These are phyloP conservation scores for Prionchulus punctatus DNA, from an alignment of 2,888 invertebrate species.

Conservation along the genomic window DNA sequence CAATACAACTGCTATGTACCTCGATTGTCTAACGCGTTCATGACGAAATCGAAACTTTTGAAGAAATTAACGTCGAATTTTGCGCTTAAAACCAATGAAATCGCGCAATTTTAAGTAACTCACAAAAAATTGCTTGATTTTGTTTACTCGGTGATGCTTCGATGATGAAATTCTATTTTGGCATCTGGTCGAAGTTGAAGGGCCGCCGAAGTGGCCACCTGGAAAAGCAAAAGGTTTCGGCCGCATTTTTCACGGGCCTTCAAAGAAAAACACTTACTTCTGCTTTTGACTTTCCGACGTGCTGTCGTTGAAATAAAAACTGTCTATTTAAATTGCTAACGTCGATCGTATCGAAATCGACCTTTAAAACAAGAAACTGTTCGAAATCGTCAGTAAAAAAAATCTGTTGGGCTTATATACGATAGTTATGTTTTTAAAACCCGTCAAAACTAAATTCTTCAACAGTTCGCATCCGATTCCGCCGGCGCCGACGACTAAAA, in stretches of 20 bases:
- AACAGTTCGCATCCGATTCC: conserved; percentile 97
- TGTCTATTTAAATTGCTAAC: conserved; percentile 96
- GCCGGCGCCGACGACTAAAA: conserved; percentile 62
- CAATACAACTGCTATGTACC: conserved; percentile 21
- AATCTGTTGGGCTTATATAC: too few relatives aligned
- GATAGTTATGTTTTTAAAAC: conserved; percentile 79
- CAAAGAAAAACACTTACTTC: too few relatives aligned
- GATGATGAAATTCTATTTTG: too few relatives aligned
- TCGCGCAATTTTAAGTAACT: too few relatives aligned
- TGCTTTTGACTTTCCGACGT: conserved; percentile 93
- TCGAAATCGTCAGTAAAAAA: too few relatives aligned
- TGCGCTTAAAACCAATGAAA: conserved; percentile 16
- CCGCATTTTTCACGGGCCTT: too few relatives aligned
- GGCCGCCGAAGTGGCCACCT: too few relatives aligned
- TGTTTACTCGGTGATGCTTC: too few relatives aligned
- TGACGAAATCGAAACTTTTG: conserved; percentile 69
- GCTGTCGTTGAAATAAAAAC: conserved; percentile 92
- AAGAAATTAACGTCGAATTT: conserved; percentile 72
- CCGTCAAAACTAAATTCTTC: conserved; percentile 85
- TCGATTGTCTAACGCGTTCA: conserved; percentile 91
- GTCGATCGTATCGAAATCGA: conserved; percentile 98
- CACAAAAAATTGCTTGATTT: conserved; percentile 52
- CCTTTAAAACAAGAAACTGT: conserved; percentile 50
- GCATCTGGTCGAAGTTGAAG: too few relatives aligned
- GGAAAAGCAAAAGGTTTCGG: too few relatives aligned